A percentile compares a stretch with the other conserved stretches of the same genome.
phyloP scores from a whole-genome alignment of 1,140 invertebrate species.

The Melanaphis sacchari region DNA sequence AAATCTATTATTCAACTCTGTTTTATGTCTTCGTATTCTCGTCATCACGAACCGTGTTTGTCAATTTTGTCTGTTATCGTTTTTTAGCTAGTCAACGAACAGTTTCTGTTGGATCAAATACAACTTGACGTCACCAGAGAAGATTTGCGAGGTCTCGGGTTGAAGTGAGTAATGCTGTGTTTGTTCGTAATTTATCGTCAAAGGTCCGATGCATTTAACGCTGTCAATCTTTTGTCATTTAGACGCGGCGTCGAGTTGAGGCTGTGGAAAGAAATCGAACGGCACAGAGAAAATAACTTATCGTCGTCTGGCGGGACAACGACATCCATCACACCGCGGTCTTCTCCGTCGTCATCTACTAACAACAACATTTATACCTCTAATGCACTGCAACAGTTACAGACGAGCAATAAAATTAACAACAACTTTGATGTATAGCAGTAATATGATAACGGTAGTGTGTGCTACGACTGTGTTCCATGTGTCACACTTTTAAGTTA shows the following conservation, averaged over 20 bases:
- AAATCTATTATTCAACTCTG: neutral
- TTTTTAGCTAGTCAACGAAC: constrained; percentile 33
- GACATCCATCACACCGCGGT: neutral
- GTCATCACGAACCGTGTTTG: no score
- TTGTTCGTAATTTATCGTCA: neutral
- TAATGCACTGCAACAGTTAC: neutral
- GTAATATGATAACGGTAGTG: neutral
- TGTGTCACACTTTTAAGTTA: neutral
- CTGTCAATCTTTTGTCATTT: neutral
- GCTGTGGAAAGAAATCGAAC: constrained; percentile 47
- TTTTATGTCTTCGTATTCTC: no score
- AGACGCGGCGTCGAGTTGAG: constrained; percentile 16
- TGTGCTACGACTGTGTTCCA: neutral
- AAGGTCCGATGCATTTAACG: neutral
- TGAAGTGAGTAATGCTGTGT: constrained; percentile 16
- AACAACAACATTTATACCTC: neutral
- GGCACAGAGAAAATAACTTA: neutral
- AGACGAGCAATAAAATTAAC: neutral
- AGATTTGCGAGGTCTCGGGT: constrained; percentile 29
- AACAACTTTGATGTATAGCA: constrained; percentile 3
- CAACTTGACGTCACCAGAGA: constrained; percentile 20
- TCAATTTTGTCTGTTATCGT: neutral
- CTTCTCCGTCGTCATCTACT: neutral
- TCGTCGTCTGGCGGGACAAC: neutral
- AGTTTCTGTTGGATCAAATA: constrained; percentile 20